These are phyloP conservation scores for Hipparchia sbordonii DNA, from an alignment of 2,888 invertebrate species.

Conservation along the genomic window DNA sequence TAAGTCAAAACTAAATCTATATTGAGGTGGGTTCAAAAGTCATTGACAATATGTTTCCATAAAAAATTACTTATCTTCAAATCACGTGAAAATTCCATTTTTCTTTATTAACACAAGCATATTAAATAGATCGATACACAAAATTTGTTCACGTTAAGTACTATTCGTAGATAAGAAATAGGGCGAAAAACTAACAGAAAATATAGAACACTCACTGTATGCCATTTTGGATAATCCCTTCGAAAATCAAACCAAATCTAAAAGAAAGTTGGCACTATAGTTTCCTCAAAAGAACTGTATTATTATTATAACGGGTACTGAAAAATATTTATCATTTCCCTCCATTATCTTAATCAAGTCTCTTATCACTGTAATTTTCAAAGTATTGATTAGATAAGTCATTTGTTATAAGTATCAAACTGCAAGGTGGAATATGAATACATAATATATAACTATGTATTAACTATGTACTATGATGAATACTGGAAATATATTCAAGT, in stretches of 20 bases:
- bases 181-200: background rate
- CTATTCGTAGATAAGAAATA: constrained; percentile 1
- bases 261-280: constrained; percentile 8
- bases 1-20: no score
- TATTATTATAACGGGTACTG: constrained; percentile 16
- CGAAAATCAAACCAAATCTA: constrained; percentile 16
- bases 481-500: no score
- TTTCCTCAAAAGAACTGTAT: constrained; percentile 22
- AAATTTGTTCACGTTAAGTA: background rate
- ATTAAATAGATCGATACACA: constrained; percentile 1
- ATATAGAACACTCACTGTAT: constrained; percentile 41
- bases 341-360: constrained; percentile 36
- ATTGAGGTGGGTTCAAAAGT: no score
- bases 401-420: constrained; percentile 5
- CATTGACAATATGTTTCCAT: no score
- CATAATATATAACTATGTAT: no score
- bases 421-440: background rate
- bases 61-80: no score
- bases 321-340: constrained; percentile 35
- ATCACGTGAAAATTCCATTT: background rate
- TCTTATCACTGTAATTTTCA: constrained; percentile 36
- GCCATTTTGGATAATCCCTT: constrained; percentile 39
- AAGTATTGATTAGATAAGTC: constrained; percentile 45
- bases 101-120: background rate
- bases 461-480: no score